Conservation (phyloP, 2,797 vertebrate species). For the Zenarchopterus dispar region DNA sequence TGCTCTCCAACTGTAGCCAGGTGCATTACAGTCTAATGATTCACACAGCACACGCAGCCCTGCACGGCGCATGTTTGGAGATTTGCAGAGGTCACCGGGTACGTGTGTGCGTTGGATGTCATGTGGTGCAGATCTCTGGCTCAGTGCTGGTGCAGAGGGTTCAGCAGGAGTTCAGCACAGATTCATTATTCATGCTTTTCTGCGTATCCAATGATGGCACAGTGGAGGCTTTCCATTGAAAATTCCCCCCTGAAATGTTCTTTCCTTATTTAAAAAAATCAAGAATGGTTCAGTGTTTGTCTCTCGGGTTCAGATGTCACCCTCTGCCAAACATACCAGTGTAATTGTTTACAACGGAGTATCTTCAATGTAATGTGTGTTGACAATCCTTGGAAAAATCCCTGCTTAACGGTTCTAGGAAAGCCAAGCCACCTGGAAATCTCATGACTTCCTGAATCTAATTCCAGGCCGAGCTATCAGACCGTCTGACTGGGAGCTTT, state of each 20-base stretch:
- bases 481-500: conserved; percentile 78
- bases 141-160: conserved; percentile 65
- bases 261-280: conserved; percentile 12
- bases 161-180: conserved; percentile 75
- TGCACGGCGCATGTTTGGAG: conserved; percentile 42
- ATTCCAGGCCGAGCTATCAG: conserved; percentile 71
- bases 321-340: conserved; percentile 27
- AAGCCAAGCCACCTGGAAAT: conserved; percentile 79
- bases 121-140: conserved; percentile 71
- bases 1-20: conserved; percentile 55
- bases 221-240: conserved; percentile 27
- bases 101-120: conserved; percentile 56
- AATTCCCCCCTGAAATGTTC: conserved; percentile 11
- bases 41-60: conserved; percentile 52
- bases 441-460: conserved; percentile 80
- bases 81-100: conserved; percentile 64
- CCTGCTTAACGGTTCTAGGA: conserved; percentile 76
- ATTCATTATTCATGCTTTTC: conserved; percentile 78
- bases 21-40: conserved; percentile 63
- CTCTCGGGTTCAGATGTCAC: conserved; percentile 26
- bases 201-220: conserved; percentile 46
- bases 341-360: conserved; percentile 49
- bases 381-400: conserved; percentile 70
- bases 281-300: conserved; percentile 27
- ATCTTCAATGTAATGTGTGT: conserved; percentile 59